Evolutionary conservation across 2,888 invertebrate species (phyloP).

Genomic region (Lamellibrachia satsuma): DNA sequence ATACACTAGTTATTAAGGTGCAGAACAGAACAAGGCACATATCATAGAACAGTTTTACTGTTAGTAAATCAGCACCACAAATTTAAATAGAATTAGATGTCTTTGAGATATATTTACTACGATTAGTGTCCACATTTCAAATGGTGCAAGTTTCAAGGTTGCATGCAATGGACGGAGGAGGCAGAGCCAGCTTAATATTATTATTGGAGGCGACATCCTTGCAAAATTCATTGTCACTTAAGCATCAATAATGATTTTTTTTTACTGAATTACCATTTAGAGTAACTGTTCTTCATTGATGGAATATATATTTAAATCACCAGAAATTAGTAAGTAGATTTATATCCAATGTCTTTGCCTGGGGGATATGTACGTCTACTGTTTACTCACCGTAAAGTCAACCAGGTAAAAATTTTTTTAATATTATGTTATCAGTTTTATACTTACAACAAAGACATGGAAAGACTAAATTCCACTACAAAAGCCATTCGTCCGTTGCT

Average conservation of each 20-base stretch:
- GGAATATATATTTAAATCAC: background rate
- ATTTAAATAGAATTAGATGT: background rate
- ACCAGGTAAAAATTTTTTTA: background rate
- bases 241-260: background rate
- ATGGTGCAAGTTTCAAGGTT: background rate
- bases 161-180: background rate
- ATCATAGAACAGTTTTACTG: background rate
- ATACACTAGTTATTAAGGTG: background rate
- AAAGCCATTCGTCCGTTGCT: background rate
- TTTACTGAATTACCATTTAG: background rate
- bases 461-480: background rate
- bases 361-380: background rate
- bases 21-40: background rate
- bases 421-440: background rate
- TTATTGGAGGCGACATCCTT: background rate
- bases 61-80: constrained; percentile 13
- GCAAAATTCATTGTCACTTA: background rate
- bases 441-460: background rate
- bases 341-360: no score
- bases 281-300: background rate
- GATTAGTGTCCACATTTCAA: background rate
- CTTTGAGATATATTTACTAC: background rate
- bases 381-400: background rate
- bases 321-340: background rate
- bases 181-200: background rate